These are phyloP conservation scores for Embidobia sp. DNA, from an alignment of 2,888 invertebrate genomes.

Conservation along the genomic window DNA sequence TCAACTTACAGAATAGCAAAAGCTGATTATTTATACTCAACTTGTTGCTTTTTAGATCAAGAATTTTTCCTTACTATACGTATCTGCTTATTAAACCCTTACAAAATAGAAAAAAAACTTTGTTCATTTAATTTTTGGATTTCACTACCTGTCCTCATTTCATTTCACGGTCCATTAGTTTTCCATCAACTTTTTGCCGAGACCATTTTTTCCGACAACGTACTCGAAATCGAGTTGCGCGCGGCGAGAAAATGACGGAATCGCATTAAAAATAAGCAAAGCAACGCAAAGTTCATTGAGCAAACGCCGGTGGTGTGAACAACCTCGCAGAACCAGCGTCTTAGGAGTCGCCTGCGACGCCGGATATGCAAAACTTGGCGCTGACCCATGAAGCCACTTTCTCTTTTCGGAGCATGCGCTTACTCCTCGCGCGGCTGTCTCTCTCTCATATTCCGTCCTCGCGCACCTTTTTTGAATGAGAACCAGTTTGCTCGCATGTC, in stretches of 20 bases:
- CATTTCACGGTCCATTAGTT: too few species aligned
- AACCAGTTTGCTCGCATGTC: constrained; percentile 59
- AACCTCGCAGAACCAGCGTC: constrained; percentile 59
- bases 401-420: constrained; percentile 46
- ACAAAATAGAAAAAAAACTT: too few species aligned
- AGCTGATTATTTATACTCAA: too few species aligned
- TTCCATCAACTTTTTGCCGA: too few species aligned
- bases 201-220: too few species aligned
- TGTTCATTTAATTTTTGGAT: too few species aligned
- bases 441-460: constrained; percentile 30
- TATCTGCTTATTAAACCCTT: too few species aligned
- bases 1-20: too few species aligned
- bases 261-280: constrained; percentile 22
- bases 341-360: constrained; percentile 50
- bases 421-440: constrained; percentile 16
- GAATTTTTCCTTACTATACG: too few species aligned
- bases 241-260: constrained; percentile 26
- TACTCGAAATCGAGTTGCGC: too few species aligned
- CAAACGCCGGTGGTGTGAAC: constrained; percentile 54
- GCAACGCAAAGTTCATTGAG: constrained; percentile 48
- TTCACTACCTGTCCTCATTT: too few species aligned
- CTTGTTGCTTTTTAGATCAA: too few species aligned
- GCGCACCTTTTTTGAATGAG: constrained; percentile 54
- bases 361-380: constrained; percentile 66
- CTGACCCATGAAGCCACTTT: constrained; percentile 63